Conservation (phyloP, 2,888 invertebrate genomes). For the Lithodes maja region DNA sequence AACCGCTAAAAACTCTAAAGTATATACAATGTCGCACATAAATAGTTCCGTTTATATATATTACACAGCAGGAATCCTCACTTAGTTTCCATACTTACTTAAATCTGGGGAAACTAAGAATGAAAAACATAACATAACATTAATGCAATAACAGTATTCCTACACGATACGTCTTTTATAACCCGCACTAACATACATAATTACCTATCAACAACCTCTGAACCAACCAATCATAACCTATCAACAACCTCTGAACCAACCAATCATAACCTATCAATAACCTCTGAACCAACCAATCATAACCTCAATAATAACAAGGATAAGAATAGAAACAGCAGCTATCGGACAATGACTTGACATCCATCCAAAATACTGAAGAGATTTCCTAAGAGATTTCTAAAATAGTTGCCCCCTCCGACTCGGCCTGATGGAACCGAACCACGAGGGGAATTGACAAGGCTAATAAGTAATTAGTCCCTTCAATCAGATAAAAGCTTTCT, state of each 20-base stretch:
- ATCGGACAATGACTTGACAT: background rate
- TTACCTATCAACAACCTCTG: background rate
- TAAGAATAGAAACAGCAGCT: background rate
- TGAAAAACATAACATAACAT: no score
- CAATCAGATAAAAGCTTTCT: no score
- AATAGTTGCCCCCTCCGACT: background rate
- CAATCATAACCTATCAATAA: background rate
- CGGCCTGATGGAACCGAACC: background rate
- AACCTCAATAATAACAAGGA: conserved; percentile 1
- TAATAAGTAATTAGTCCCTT: background rate
- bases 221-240: background rate
- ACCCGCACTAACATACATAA: background rate
- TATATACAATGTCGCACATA: background rate
- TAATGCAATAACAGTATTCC: background rate
- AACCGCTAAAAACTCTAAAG: background rate
- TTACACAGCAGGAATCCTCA: background rate
- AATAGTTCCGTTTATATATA: background rate
- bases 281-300: background rate
- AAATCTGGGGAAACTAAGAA: background rate
- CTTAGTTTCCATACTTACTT: background rate
- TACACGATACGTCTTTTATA: background rate
- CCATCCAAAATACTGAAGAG: conserved; percentile 7
- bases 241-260: background rate
- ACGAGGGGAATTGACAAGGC: background rate
- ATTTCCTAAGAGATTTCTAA: conserved; percentile 6